These are phyloP conservation scores for Pluvianellus socialis DNA, from an alignment of 2,113 vertebrate species.

Conservation along the genomic window DNA sequence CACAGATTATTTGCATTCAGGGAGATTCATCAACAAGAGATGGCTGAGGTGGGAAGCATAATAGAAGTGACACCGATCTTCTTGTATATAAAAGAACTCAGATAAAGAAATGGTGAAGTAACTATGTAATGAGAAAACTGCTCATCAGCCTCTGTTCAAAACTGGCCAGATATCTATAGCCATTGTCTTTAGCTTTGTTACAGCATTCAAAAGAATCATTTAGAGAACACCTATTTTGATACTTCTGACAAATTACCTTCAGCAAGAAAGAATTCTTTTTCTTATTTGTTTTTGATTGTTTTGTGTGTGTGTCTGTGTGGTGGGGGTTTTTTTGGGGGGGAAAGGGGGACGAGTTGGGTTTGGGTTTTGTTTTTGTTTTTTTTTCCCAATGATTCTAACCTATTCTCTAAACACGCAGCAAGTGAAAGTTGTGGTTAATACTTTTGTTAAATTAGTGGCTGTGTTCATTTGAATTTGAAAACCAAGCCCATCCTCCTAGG, in stretches of 20 bases:
- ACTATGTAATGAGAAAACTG: background rate
- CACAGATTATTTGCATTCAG: background rate
- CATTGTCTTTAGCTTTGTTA: background rate
- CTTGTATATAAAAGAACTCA: background rate
- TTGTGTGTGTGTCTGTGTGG: background rate
- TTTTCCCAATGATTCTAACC: background rate
- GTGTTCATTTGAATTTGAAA: background rate
- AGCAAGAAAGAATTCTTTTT: background rate
- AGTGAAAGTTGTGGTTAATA: background rate
- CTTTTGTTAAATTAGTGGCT: background rate
- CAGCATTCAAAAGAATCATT: background rate
- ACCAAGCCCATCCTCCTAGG: background rate
- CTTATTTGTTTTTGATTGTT: rapidly evolving
- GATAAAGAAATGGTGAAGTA: background rate
- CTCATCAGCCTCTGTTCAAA: background rate
- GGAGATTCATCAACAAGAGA: background rate
- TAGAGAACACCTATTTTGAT: background rate
- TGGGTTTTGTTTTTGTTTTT: no score
- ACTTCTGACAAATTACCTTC: background rate
- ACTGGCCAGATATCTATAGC: no score
- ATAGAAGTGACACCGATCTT: background rate
- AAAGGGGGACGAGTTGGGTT: background rate
- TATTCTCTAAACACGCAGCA: background rate
- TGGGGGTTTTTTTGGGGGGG: no score
- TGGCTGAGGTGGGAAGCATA: background rate